Percentiles rank a stretch among this genome's conserved stretches.
phyloP scores from a whole-genome alignment of 2,797 vertebrate species.

The Cossypha niveicapilla region DNA sequence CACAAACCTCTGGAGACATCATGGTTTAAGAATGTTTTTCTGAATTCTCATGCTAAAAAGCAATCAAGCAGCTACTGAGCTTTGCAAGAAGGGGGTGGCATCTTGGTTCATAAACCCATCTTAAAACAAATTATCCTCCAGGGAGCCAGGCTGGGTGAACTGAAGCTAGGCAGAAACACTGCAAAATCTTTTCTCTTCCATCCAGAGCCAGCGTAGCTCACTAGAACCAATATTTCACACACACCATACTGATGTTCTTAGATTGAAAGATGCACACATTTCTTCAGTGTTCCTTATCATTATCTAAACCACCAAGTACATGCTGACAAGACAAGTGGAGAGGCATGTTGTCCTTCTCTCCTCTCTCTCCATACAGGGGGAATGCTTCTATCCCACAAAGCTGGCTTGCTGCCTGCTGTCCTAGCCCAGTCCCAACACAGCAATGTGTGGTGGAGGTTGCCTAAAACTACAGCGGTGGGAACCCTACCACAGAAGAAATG shows the following conservation, averaged over 20 bases:
- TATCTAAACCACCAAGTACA: not conserved
- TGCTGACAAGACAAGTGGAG: not conserved
- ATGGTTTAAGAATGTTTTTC: not conserved
- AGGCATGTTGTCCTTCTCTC: not conserved
- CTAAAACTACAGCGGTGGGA: not conserved
- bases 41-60: not conserved
- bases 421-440: too few relatives aligned
- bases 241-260: rapidly evolving
- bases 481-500: not conserved
- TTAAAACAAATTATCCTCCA: not conserved
- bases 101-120: not conserved
- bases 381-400: not conserved
- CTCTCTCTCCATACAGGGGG: not conserved
- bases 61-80: not conserved
- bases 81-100: not conserved
- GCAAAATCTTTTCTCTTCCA: not conserved
- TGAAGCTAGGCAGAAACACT: not conserved
- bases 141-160: not conserved
- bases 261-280: not conserved
- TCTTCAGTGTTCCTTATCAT: not conserved
- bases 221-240: not conserved
- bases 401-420: not conserved
- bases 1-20: not conserved
- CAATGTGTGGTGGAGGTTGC: rapidly evolving
- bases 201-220: rapidly evolving